Evolutionary conservation across 2,113 vertebrate genomes (phyloP).

Genomic region (Bettongia penicillata): DNA sequence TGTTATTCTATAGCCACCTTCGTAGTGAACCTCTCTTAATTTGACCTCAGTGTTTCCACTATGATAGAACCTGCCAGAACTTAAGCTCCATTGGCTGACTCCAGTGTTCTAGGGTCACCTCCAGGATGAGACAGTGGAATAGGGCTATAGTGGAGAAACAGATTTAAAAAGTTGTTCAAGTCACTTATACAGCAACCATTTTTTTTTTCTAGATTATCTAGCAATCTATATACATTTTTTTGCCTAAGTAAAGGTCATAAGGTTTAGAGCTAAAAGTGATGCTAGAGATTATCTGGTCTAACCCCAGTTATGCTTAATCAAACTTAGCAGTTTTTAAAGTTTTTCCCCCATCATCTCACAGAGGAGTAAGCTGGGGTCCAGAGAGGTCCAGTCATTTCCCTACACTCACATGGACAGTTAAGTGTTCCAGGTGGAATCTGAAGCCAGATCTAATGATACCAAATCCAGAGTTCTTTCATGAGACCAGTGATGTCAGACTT

Average conservation of each 20-base stretch:
- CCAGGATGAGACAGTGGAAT: not conserved
- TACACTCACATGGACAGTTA: not conserved
- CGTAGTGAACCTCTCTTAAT: not conserved
- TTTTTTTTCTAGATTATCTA: not conserved
- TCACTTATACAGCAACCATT: not conserved
- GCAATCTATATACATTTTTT: not conserved
- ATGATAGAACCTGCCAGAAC: not conserved
- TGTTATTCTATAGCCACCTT: not conserved
- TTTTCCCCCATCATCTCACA: not conserved
- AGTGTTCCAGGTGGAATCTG: not conserved
- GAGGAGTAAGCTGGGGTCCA: not conserved
- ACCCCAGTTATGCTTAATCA: not conserved
- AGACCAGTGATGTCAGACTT: not conserved
- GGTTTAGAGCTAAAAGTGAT: not conserved
- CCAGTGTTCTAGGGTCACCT: not conserved
- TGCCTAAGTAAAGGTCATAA: not conserved
- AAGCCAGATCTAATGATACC: not conserved
- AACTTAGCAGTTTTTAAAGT: not conserved
- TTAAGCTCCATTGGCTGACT: not conserved
- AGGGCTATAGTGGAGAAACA: not conserved
- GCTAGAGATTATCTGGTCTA: not conserved
- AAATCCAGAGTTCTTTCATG: not conserved
- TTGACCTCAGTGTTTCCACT: not conserved
- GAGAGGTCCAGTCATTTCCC: not conserved
- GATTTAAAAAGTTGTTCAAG: conserved; percentile 3